Evolutionary conservation across 2,797 vertebrate genomes (phyloP).

Genomic region (Crocodylus rhombifer): DNA sequence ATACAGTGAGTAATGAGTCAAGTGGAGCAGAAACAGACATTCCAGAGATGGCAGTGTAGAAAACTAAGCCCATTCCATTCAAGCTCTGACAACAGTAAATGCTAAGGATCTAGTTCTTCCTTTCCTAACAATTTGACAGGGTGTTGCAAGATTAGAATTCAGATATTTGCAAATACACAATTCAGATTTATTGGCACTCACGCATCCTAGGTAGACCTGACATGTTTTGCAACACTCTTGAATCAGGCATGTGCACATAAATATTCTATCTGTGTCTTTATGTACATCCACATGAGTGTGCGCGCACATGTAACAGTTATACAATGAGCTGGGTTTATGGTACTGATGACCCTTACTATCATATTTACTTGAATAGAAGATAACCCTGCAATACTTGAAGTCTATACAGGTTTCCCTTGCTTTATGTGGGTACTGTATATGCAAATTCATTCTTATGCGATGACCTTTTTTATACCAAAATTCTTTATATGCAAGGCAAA

Average conservation of each 20-base stretch:
- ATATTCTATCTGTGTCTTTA: neutral
- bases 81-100: fast-evolving
- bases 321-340: neutral
- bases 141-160: conserved; percentile 5
- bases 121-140: neutral
- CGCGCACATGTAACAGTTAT: neutral
- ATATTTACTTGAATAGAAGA: neutral
- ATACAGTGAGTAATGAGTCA: neutral
- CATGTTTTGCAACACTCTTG: conserved; percentile 9
- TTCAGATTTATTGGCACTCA: neutral
- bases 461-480: too few relatives aligned
- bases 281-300: neutral
- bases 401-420: too few relatives aligned
- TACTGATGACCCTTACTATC: neutral
- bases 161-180: neutral
- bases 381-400: too few relatives aligned
- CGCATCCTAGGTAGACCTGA: neutral
- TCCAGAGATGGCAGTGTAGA: conserved; percentile 46
- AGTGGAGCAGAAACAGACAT: conserved; percentile 1
- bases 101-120: neutral
- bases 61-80: neutral
- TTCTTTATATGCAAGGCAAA: too few relatives aligned
- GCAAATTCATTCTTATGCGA: too few relatives aligned
- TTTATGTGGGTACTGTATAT: too few relatives aligned
- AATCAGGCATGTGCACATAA: neutral